These are phyloP conservation scores for Platichthys stellatus DNA, from an alignment of 2,113 vertebrate species.

Conservation along the genomic window DNA sequence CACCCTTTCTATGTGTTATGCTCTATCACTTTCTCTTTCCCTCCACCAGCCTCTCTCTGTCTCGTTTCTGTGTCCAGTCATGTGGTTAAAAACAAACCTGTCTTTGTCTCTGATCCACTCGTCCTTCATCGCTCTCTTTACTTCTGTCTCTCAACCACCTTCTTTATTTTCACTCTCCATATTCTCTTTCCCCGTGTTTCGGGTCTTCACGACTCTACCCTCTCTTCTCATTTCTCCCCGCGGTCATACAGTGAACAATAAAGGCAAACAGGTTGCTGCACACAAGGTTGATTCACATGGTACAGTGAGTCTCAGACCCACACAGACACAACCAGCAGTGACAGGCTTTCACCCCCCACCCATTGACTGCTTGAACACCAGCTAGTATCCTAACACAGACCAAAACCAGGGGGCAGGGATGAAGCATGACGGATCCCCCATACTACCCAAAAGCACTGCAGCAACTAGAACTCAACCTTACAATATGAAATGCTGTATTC, in stretches of 20 bases:
- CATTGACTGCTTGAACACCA: neutral
- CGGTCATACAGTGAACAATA: constrained; percentile 50
- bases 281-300: constrained; percentile 41
- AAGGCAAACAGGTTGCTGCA: constrained; percentile 40
- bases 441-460: neutral
- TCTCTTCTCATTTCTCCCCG: constrained; percentile 10
- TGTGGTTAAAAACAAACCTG: constrained; percentile 24
- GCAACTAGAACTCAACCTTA: neutral
- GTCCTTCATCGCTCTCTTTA: neutral
- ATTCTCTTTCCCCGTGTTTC: constrained; percentile 11
- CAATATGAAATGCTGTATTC: neutral
- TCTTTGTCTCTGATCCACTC: constrained; percentile 2
- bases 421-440: neutral
- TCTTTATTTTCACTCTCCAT: constrained; percentile 4
- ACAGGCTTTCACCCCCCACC: constrained; percentile 4
- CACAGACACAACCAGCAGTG: constrained; percentile 4
- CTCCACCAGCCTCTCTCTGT: neutral
- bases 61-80: constrained; percentile 29
- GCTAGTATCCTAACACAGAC: too few species aligned
- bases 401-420: neutral
- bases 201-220: constrained; percentile 9
- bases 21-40: constrained; percentile 23
- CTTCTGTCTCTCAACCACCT: neutral
- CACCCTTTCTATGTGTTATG: neutral
- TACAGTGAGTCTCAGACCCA: constrained; percentile 12